Percentiles rank a stretch among this genome's conserved stretches.
phyloP scores from a whole-genome alignment of 2,113 vertebrate species.

The Saguinus midas region DNA sequence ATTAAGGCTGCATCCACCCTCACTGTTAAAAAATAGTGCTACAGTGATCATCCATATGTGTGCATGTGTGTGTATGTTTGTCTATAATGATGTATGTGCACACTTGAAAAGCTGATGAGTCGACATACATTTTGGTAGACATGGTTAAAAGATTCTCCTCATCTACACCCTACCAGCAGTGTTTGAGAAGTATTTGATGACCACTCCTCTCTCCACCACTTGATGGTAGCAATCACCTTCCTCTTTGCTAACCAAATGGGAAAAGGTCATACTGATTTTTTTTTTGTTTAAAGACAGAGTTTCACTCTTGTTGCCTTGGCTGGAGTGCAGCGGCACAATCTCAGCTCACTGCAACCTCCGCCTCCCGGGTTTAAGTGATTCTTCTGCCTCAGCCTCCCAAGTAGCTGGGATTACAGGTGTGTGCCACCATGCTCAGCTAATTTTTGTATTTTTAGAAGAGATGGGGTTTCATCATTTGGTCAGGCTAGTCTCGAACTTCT shows the following conservation, averaged over 20 bases:
- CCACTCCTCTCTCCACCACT: neutral
- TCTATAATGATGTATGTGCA: neutral
- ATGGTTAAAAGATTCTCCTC: neutral
- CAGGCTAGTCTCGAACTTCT: no score
- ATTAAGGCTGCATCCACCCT: neutral
- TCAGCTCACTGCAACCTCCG: no score
- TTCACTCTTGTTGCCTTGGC: no score
- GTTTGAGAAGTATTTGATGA: neutral
- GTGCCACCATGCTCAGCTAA: no score
- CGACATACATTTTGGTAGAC: neutral
- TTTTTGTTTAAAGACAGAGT: no score
- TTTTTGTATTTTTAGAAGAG: no score
- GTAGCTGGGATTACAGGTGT: no score
- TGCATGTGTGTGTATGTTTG: neutral
- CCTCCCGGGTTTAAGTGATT: no score
- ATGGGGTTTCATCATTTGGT: no score
- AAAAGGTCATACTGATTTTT: neutral
- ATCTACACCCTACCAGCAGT: neutral
- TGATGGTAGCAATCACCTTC: neutral
- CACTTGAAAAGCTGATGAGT: neutral
- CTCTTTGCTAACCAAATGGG: neutral
- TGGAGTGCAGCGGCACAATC: no score
- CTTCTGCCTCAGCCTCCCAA: no score
- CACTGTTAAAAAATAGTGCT: neutral
- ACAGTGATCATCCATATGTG: fast-evolving